Base-by-base conservation (phyloP, 2,113 vertebrate species). In the Heterotis niloticus region DNA sequence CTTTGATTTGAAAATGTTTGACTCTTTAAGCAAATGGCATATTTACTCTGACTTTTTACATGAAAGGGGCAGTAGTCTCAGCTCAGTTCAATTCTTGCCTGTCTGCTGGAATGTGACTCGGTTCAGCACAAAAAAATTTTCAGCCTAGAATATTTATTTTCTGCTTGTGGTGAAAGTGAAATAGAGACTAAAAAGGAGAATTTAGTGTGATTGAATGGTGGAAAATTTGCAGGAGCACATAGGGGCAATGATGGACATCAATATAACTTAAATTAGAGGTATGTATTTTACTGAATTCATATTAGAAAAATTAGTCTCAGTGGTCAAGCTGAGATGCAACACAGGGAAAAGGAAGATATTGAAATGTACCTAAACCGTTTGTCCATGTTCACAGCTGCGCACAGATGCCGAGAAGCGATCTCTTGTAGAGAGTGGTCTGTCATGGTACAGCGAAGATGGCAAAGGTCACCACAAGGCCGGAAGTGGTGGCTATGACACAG, bases 401-500 rank as follows among this genome's bases (percentile, higher is more conserved):
- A 99, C 98, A 0, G 98, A 99, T 87, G 97, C 98, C 0, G 98
- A 99, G 88, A 99, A 99, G 86, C 95, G 96, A 81, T 98, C 95
- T 0, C 88, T 98, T 91, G 97, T 90, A 0, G 98, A 99, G 88
- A 98, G 96, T 0, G 96, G 97, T 18, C 92, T 98, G 80, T 97
- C 92, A 80, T 99, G 98, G 98, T 96, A 96, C 88, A 94, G 96
- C 0, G 96, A 98, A 64, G 98, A 98, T 14, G 94, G 95, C 56
- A 96, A 97, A 73, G 85, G 80, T 0, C 84, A 90, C 62, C 93
- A 91, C 77, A 97, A 95, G 81, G 82, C 93, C 23, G 93, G 95
- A 4, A 65, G 83, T 1, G 77, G 86, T 73, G 82, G 83, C 81
- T 98, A 95, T 78, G 96, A 98, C 80, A 96, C 96, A 0, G 95